These are phyloP conservation scores for Cephus runcator DNA, from an alignment of 2,888 invertebrate species.

Conservation along the genomic window DNA sequence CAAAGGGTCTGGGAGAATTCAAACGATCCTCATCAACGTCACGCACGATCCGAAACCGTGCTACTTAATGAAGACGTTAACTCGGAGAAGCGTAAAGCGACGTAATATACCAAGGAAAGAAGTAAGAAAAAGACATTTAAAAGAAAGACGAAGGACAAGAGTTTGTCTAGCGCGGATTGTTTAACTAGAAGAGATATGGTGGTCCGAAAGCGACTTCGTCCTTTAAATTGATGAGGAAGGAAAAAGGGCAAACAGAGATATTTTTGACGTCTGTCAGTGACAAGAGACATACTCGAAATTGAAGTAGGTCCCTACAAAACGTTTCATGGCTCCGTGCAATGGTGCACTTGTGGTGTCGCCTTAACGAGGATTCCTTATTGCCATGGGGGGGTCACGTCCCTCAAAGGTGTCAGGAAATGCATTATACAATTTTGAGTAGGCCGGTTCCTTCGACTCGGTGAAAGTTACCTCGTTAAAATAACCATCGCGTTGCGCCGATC, in stretches of 20 bases:
- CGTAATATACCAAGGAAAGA: neutral
- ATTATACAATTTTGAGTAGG: constrained; percentile 15
- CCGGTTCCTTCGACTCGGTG: neutral
- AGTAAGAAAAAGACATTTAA: neutral
- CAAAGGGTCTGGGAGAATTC: neutral
- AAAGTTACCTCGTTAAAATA: neutral
- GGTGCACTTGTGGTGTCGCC: neutral
- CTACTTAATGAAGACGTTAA: constrained; percentile 40
- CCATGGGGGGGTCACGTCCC: neutral
- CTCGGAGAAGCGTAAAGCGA: constrained; percentile 26
- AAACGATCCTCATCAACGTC: constrained; percentile 45
- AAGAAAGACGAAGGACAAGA: neutral
- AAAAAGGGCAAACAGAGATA: neutral
- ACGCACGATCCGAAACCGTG: constrained; percentile 29
- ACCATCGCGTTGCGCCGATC: neutral
- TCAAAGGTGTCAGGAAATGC: constrained; percentile 16
- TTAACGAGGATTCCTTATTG: constrained; percentile 1
- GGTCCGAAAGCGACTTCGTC: neutral
- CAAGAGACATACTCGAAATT: neutral
- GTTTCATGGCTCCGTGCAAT: neutral
- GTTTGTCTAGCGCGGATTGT: neutral
- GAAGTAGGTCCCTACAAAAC: neutral
- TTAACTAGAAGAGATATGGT: neutral
- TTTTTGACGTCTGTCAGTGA: neutral
- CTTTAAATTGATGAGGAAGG: neutral